Evolutionary conservation across 1,140 invertebrate genomes (phyloP).

Genomic region (Drosophila quadrilineata): DNA sequence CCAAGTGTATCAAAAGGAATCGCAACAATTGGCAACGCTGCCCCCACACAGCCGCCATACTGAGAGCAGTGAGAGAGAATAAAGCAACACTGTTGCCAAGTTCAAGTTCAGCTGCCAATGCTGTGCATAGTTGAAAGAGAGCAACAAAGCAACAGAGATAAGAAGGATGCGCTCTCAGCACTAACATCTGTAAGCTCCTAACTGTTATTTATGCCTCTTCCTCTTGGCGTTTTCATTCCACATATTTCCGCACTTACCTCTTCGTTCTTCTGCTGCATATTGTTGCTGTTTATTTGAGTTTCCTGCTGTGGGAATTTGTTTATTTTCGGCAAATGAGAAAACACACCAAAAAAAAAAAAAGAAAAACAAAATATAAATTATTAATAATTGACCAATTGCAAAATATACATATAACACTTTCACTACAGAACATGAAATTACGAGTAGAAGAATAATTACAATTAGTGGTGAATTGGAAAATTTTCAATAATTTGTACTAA

Average conservation of each 20-base stretch:
- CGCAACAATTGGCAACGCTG: too few relatives aligned
- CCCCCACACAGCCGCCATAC: too few relatives aligned
- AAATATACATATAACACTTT: conserved; percentile 44
- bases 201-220: not conserved
- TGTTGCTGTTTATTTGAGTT: conserved; percentile 10
- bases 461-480: conserved; percentile 22
- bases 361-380: conserved; percentile 18
- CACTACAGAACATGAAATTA: conserved; percentile 41
- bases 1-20: not conserved
- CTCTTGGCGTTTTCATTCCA: not conserved
- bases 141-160: too few relatives aligned
- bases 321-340: conserved; percentile 23
- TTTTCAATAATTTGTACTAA: conserved; percentile 4
- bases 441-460: conserved; percentile 24
- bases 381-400: conserved; percentile 15
- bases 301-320: not conserved
- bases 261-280: conserved; percentile 68
- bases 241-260: conserved; percentile 52
- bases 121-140: too few relatives aligned
- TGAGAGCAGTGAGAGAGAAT: too few relatives aligned
- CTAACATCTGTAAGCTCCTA: too few relatives aligned
- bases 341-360: conserved; percentile 47
- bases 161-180: too few relatives aligned
- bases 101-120: not conserved
- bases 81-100: conserved; percentile 10